Base-by-base conservation (phyloP, 2,797 vertebrate species). In the Emys orbicularis region DNA sequence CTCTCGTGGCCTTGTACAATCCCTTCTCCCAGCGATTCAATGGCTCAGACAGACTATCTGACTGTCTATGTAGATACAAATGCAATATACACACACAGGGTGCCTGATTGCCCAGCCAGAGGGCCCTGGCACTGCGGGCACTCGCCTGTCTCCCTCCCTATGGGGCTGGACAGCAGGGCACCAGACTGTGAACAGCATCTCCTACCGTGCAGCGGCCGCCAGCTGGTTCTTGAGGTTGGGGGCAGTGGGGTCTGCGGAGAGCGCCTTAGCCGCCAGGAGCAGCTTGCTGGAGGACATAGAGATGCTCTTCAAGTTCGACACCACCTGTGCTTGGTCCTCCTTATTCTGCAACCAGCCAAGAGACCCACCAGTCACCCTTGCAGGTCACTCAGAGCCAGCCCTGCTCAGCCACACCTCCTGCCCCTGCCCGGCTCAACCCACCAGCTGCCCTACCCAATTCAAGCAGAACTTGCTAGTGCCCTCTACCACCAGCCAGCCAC, bases 261-360 rank as follows among this genome's bases (percentile, higher is more conserved):
- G 98, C 4, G 98, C 99, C 96, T 99, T 99, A 86, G 99, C 99
- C 15, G 99, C 98, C 92, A 99, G 97, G 52, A 99, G 98, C 68
- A 99, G 98, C 97, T 99, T 99, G 97, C 99, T 99, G 91, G 99
- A 99, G 27, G 99, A 99, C 99, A 99, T 99, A 94, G 99, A 99
- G 98, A 99, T 99, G 74, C 99, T 99, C 98, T 99, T 99, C 96
- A 99, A 98, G 98, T 99, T 99, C 12, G 99, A 99, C 83, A 99
- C 99, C 82, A 99, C 99, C 97, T 99, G 99, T 1, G 98, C 98
- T 93, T 99, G 99, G 96, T 99, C 99, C 92, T 99, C 99, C 89
- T 99, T 99, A 89, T 98, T 99, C 99, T 99, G 97, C 13, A 94
- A 91, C 18, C 52, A 80, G 18, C 3, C 59, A 92, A 47, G 47